phyloP scores from a whole-genome alignment of 2,797 vertebrate genomes.

The Gallirallus australis region DNA sequence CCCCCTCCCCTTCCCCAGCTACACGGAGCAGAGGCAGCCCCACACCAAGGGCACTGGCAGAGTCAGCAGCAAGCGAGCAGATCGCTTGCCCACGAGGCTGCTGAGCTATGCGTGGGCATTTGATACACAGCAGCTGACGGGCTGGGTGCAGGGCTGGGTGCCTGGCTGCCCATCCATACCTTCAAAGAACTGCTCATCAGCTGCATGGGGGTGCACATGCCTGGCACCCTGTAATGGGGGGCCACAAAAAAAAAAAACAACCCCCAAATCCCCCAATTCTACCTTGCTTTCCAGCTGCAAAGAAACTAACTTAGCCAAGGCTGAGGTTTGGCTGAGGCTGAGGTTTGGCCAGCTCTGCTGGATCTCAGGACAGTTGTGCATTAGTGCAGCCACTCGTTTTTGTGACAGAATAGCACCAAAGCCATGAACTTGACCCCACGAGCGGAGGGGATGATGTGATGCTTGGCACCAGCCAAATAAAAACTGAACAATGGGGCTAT shows the following conservation, averaged over 20 bases:
- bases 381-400: not conserved
- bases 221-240: no score
- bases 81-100: rapidly evolving
- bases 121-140: not conserved
- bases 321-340: not conserved
- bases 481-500: conserved; percentile 6
- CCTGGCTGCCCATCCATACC: not conserved
- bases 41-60: not conserved
- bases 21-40: rapidly evolving
- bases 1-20: not conserved
- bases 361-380: not conserved
- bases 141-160: not conserved
- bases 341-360: not conserved
- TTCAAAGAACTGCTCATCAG: not conserved
- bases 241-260: not conserved
- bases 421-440: not conserved
- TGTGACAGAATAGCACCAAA: not conserved
- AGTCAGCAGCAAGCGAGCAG: not conserved
- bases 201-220: rapidly evolving
- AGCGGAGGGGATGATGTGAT: not conserved
- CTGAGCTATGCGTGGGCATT: not conserved
- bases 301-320: not conserved
- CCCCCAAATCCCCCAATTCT: rapidly evolving
- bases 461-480: not conserved
- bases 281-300: not conserved